phyloP scores from a whole-genome alignment of 2,888 invertebrate genomes.

The Cephalotes varians region DNA sequence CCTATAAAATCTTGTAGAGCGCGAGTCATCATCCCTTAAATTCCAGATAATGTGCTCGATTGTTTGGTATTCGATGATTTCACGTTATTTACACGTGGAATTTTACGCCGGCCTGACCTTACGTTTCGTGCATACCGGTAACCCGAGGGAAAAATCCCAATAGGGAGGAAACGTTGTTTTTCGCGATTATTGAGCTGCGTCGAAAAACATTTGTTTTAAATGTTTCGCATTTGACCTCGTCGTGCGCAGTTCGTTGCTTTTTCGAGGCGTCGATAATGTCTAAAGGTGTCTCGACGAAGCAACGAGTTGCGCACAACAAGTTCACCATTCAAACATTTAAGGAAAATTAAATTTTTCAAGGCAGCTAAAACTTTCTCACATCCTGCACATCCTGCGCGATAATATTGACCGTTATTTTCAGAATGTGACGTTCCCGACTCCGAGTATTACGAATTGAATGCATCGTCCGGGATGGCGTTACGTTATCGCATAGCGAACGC shows the following conservation, averaged over 20 bases:
- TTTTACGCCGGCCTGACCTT: slow-evolving; percentile 12
- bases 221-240: slow-evolving; percentile 2
- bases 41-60: background rate
- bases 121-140: background rate
- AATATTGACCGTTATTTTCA: background rate
- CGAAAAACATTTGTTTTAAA: background rate
- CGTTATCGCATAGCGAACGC: slow-evolving; percentile 6
- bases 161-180: slow-evolving; percentile 3
- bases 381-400: too few species aligned
- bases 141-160: slow-evolving; percentile 1
- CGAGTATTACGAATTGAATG: slow-evolving; percentile 3
- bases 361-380: background rate
- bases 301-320: background rate
- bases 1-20: background rate
- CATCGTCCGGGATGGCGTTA: background rate
- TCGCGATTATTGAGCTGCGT: background rate
- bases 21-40: background rate
- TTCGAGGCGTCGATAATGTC: background rate
- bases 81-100: slow-evolving; percentile 34
- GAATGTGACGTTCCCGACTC: background rate
- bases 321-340: background rate
- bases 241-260: background rate
- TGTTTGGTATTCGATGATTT: slow-evolving; percentile 17
- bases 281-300: background rate
- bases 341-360: background rate